These are phyloP conservation scores for Mormyrops attenuatus DNA, from an alignment of 2,797 vertebrate species.

Conservation along the genomic window DNA sequence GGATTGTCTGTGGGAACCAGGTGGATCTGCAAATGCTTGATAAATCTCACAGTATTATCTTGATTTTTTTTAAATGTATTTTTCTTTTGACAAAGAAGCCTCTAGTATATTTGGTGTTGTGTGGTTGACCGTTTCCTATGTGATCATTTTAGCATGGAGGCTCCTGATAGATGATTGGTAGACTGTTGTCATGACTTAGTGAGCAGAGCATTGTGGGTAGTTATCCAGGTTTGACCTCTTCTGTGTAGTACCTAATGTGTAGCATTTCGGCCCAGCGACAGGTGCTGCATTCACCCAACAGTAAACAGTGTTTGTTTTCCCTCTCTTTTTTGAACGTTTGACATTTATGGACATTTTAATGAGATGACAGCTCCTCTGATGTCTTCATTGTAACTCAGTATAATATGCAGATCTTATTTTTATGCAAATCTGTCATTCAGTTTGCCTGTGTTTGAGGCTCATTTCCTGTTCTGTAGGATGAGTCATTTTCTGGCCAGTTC, in stretches of 20 bases:
- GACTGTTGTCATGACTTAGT: background rate
- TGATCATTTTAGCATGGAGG: background rate
- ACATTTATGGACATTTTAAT: constrained; percentile 42
- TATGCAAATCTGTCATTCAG: constrained; percentile 58
- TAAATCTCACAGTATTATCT: background rate
- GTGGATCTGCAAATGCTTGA: background rate
- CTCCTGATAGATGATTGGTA: background rate
- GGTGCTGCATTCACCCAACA: background rate
- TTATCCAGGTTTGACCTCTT: background rate
- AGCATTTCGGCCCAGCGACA: background rate
- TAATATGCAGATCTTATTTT: constrained; percentile 64
- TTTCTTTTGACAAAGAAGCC: background rate
- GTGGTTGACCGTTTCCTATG: background rate
- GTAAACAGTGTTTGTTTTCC: background rate
- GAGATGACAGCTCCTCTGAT: constrained; percentile 43
- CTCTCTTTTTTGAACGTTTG: background rate
- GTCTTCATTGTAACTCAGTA: constrained; percentile 44
- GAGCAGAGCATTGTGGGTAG: background rate
- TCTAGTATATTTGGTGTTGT: background rate
- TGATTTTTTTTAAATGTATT: background rate
- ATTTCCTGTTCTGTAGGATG: constrained; percentile 60
- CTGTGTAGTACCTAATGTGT: background rate
- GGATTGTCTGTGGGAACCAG: background rate
- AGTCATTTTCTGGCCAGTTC: constrained; percentile 57
- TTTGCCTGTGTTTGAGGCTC: constrained; percentile 64